phyloP scores from a whole-genome alignment of 2,113 vertebrate genomes.

The Peromyscus maniculatus region DNA sequence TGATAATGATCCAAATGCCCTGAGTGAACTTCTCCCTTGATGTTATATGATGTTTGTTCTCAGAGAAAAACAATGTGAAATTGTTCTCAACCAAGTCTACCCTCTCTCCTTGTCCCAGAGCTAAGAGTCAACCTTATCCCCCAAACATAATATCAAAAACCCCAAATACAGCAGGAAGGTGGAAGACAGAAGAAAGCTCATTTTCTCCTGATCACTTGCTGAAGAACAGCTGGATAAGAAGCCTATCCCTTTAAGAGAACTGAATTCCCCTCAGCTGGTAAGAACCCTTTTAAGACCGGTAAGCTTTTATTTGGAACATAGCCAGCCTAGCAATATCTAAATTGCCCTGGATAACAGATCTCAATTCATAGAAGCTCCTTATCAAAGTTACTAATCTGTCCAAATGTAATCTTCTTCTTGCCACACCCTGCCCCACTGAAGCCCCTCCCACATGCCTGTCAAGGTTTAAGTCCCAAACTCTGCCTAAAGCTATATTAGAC shows the following conservation, averaged over 20 bases:
- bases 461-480: not conserved
- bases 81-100: not conserved
- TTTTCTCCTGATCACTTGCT: not conserved
- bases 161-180: not conserved
- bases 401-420: not conserved
- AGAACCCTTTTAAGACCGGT: not conserved
- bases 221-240: not conserved
- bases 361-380: not conserved
- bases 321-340: not conserved
- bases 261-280: not conserved
- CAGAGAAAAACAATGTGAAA: not conserved
- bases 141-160: not conserved
- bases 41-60: not conserved
- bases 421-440: not conserved
- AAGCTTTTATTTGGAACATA: not conserved
- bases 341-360: not conserved
- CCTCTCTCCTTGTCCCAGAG: not conserved
- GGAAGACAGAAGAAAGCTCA: not conserved
- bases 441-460: not conserved
- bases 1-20: not conserved
- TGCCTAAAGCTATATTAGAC: not conserved
- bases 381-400: conserved; percentile 19
- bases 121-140: not conserved
- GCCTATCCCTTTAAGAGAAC: not conserved
- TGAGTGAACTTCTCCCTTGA: not conserved